Base-by-base conservation (phyloP, 2,888 invertebrate genomes). In the Hirtodrosophila trivittata region DNA sequence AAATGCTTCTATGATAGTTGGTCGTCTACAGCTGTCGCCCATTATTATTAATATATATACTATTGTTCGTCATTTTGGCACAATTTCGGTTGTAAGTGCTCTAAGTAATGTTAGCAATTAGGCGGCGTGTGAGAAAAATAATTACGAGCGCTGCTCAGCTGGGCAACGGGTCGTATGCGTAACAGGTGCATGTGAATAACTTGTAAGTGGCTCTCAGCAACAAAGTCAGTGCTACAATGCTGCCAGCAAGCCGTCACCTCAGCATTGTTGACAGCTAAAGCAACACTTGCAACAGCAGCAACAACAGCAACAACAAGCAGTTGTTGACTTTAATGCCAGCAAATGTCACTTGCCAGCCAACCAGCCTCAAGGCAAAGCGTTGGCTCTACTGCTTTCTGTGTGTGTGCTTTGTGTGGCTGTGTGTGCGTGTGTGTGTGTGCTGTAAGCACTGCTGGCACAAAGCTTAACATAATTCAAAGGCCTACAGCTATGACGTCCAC, bases 291-390 rank as follows among this genome's bases (percentile, higher is more conserved):
- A 69, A 46, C 72, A 54, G 32, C 55, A 54, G 18, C 58, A 64
- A 13, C 65, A 45, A 12, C 54, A 59, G 18, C 62, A 83, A 65
- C 70, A 65, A 41, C 65, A 66, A 66, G 68, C 66, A 78, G 74
- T 78, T 68, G 86, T 83, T 82, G 82, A 82, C 87, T 86, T 83
- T 86, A 73, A 87, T 87, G 84, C 80, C 76, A 60, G 85, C 65
- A 66, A 86, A 85, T 77, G 87, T 87, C 86, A 84, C 62, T 75
- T 82, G 83, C 64, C 75, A 77, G 58, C 59, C 49, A 54, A 46
- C 30, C 18, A 41, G 65, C 84, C 80, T 56, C 26, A 63, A 66
- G 76, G 66, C 60, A 51, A 30, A 21, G 18, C 52, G 63, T 10
- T 14, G 28, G 18, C 28, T 26, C 28, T 26, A 33, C 47, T 57